Conservation (phyloP, 2,113 vertebrate genomes). For the Gavia stellata region DNA sequence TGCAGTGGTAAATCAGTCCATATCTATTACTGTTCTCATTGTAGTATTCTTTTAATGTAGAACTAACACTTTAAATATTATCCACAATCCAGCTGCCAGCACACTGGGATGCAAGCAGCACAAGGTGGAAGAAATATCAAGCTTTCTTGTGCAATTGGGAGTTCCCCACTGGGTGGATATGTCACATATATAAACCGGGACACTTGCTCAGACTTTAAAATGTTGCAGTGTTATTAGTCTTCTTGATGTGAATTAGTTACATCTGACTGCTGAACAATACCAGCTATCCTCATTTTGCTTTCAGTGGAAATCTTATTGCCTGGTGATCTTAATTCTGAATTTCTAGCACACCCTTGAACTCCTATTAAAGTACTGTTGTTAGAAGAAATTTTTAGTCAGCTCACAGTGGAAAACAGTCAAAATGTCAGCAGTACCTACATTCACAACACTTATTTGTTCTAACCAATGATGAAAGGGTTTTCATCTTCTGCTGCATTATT, state of each 20-base stretch:
- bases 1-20: slow-evolving; percentile 3
- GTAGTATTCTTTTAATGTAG: slow-evolving; percentile 33
- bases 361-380: neutral
- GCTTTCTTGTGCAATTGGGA: slow-evolving; percentile 11
- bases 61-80: slow-evolving; percentile 51
- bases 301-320: neutral
- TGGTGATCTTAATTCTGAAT: neutral
- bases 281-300: neutral
- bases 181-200: neutral
- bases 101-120: slow-evolving; percentile 6
- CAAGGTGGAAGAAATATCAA: slow-evolving; percentile 54
- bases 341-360: neutral
- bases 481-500: neutral
- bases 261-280: neutral
- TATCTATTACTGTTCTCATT: slow-evolving; percentile 37
- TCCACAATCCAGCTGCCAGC: neutral
- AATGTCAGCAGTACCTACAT: neutral
- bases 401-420: neutral
- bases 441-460: neutral
- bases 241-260: neutral
- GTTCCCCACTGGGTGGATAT: neutral
- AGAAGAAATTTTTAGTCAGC: neutral
- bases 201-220: slow-evolving; percentile 6
- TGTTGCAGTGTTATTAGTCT: neutral
- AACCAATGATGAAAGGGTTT: neutral